Evolutionary conservation across 2,113 vertebrate genomes (phyloP).

Genomic region (Lycocorax pyrrhopterus): DNA sequence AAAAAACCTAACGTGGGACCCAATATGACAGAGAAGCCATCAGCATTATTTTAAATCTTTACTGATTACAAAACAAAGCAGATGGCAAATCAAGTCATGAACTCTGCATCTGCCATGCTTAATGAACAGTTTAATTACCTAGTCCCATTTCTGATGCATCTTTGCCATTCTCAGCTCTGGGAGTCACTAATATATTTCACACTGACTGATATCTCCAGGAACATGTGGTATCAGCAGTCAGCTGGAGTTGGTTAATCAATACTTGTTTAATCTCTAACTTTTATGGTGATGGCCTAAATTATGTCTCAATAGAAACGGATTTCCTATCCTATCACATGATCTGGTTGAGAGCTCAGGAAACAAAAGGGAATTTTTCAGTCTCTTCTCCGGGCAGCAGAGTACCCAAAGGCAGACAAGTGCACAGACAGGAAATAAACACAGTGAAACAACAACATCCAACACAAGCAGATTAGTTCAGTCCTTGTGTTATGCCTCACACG

Average conservation of each 20-base stretch:
- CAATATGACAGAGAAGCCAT: neutral
- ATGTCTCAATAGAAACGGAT: neutral
- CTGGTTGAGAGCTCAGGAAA: neutral
- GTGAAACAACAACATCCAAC: neutral
- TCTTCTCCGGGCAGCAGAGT: neutral
- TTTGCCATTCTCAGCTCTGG: neutral
- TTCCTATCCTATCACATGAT: neutral
- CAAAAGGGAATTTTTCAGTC: conserved; percentile 25
- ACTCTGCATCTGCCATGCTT: conserved; percentile 35
- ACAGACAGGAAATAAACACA: neutral
- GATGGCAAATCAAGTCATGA: neutral
- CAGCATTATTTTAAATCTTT: neutral
- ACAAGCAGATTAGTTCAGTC: neutral
- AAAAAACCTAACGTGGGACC: neutral
- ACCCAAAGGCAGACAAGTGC: conserved; percentile 6
- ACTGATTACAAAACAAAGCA: conserved; percentile 25
- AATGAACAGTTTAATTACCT: conserved; percentile 53
- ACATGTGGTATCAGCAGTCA: conserved; percentile 34
- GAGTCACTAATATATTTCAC: neutral
- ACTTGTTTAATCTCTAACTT: conserved; percentile 29
- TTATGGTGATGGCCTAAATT: neutral
- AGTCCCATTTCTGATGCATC: conserved; percentile 7
- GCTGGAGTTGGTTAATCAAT: conserved; percentile 55
- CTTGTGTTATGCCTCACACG: rapidly evolving
- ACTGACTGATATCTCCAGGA: conserved; percentile 28